Conservation (phyloP, 2,888 invertebrate species). For the Bugula neritina region DNA sequence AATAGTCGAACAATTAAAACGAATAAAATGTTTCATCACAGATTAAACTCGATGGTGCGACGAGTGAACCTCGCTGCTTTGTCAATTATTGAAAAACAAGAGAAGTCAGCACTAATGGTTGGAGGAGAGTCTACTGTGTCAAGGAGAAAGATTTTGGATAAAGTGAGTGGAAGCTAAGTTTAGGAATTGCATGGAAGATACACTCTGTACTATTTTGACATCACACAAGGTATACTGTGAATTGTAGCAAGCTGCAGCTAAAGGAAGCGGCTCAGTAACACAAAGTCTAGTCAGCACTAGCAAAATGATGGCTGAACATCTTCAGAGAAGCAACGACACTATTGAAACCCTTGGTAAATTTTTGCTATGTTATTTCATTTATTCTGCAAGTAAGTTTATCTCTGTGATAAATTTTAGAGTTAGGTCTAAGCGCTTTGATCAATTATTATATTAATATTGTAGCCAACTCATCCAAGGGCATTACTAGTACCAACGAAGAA, state of each 20-base stretch:
- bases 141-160: slow-evolving; percentile 1
- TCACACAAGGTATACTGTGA: slow-evolving; percentile 18
- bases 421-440: too few species aligned
- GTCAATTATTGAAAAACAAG: not conserved
- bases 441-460: too few species aligned
- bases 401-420: too few species aligned
- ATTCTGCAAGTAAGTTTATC: too few species aligned
- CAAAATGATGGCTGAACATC: slow-evolving; percentile 77
- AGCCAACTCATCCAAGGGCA: slow-evolving; percentile 44
- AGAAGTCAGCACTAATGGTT: not conserved
- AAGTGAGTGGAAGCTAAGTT: slow-evolving; percentile 23
- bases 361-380: too few species aligned
- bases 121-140: not conserved
- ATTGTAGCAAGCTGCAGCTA: slow-evolving; percentile 57
- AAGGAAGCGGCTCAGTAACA: slow-evolving; percentile 68
- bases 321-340: slow-evolving; percentile 77
- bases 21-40: not conserved
- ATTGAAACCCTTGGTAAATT: slow-evolving; percentile 67
- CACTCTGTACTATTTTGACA: not conserved
- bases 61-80: not conserved
- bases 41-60: not conserved
- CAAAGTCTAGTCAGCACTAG: slow-evolving; percentile 79
- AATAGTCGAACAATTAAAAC: too few species aligned
- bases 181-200: too few species aligned
- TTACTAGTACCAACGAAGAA: slow-evolving; percentile 58